phyloP scores from a whole-genome alignment of 2,113 vertebrate species.

The Rhizomys pruinosus region DNA sequence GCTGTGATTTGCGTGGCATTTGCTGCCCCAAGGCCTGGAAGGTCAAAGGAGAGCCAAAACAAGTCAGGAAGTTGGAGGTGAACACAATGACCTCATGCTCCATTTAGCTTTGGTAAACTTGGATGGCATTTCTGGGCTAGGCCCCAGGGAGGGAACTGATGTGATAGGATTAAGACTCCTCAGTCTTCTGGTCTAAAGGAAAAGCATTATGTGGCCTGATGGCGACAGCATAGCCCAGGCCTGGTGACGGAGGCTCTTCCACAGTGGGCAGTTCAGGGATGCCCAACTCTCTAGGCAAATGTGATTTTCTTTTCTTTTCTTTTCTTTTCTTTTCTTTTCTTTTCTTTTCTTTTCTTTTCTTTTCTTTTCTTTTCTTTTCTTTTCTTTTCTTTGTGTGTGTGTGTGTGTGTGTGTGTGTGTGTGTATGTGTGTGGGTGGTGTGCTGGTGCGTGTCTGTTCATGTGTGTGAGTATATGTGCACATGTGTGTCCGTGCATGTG shows the following conservation, averaged over 20 bases:
- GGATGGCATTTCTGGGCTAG: background rate
- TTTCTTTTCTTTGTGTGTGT: background rate
- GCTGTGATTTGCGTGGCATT: background rate
- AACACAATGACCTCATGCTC: background rate
- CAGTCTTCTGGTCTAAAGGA: background rate
- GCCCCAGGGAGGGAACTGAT: background rate
- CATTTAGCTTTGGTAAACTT: background rate
- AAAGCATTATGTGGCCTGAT: background rate
- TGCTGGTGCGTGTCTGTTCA: no score
- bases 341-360: background rate
- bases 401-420: background rate
- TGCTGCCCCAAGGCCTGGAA: background rate
- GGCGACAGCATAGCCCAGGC: no score
- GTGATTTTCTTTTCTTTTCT: background rate
- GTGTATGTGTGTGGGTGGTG: no score
- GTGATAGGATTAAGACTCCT: background rate
- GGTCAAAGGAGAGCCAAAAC: background rate
- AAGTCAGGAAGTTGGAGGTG: background rate
- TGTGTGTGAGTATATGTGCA: no score
- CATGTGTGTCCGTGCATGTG: background rate
- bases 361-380: no score
- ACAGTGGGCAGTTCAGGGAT: no score
- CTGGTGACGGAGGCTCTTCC: background rate
- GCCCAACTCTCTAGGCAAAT: background rate
- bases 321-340: background rate